phyloP scores from a whole-genome alignment of 1,140 invertebrate species.

The Zophobas morio region DNA sequence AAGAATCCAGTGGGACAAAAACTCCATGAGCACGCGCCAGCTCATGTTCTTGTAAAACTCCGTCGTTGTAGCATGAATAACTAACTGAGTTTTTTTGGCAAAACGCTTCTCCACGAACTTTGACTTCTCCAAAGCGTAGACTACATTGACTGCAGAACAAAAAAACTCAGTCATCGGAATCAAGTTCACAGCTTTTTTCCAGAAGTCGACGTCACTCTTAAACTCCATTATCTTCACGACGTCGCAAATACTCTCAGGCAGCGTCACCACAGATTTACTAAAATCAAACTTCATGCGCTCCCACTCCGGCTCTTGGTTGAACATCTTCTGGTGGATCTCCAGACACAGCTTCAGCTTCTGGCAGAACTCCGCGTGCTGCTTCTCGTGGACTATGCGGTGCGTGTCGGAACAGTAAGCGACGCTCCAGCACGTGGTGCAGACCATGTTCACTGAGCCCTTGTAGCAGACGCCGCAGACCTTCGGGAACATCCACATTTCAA shows the following conservation, averaged over 20 bases:
- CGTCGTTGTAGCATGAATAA: conserved; percentile 64
- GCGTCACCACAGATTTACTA: not conserved
- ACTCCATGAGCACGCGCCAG: conserved; percentile 60
- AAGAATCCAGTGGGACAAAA: conserved; percentile 59
- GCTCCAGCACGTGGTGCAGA: conserved; percentile 59
- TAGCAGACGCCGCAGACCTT: conserved; percentile 60
- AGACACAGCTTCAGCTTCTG: conserved; percentile 57
- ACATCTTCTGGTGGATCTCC: conserved; percentile 34
- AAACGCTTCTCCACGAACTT: conserved; percentile 50
- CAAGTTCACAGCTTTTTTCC: conserved; percentile 15
- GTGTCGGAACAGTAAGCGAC: conserved; percentile 61
- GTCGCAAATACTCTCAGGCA: not conserved
- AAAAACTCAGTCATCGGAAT: conserved; percentile 49
- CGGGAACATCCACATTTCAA: not conserved
- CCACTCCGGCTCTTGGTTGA: not conserved
- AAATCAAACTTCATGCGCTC: not conserved
- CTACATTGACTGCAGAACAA: conserved; percentile 56
- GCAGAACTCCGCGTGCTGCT: conserved; percentile 59
- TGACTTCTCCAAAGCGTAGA: conserved; percentile 58
- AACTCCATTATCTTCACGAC: not conserved
- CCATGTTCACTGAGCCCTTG: conserved; percentile 47
- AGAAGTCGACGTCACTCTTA: not conserved
- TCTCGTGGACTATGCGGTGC: conserved; percentile 56
- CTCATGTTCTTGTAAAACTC: conserved; percentile 55
- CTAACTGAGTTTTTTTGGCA: conserved; percentile 50